A percentile compares a stretch with the other conserved stretches of the same genome.
Conservation (phyloP, 1,140 invertebrate genomes). For the Solen grandis region DNA sequence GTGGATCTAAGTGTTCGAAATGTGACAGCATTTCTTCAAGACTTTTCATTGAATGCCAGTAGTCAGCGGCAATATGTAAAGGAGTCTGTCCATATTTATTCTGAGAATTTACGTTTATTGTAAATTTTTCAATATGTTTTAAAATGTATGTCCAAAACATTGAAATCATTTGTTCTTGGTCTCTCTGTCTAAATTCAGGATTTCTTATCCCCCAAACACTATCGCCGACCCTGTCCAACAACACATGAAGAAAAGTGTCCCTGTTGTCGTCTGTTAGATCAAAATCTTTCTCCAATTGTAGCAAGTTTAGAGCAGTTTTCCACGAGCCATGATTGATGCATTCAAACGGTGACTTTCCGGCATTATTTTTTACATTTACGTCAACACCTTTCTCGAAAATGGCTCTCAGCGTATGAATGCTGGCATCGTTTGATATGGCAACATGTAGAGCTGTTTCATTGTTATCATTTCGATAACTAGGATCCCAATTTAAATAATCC, state of each 20-base stretch:
- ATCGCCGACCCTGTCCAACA: slow-evolving; percentile 18
- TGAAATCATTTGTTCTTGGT: slow-evolving; percentile 1
- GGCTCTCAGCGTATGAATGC: background rate
- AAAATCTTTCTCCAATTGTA: slow-evolving; percentile 12
- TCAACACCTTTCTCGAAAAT: background rate
- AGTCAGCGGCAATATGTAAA: slow-evolving; percentile 14
- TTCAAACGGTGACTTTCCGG: slow-evolving; percentile 11
- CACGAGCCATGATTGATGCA: slow-evolving; percentile 9
- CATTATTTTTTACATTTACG: slow-evolving; percentile 2
- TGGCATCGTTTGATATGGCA: slow-evolving; percentile 8
- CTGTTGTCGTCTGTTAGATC: background rate
- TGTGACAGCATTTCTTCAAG: background rate
- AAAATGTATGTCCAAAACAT: slow-evolving; percentile 9
- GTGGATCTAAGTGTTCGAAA: slow-evolving; percentile 4
- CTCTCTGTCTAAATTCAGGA: background rate
- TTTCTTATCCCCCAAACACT: slow-evolving; percentile 29
- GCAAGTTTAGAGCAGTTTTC: background rate
- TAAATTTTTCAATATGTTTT: slow-evolving; percentile 2
- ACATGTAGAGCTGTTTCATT: slow-evolving; percentile 11
- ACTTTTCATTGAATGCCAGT: slow-evolving; percentile 18
- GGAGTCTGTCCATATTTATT: slow-evolving; percentile 12
- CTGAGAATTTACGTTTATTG: background rate
- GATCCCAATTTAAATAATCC: slow-evolving; percentile 4
- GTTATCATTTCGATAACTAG: background rate
- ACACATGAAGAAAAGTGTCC: slow-evolving; percentile 11